phyloP scores from a whole-genome alignment of 1,140 invertebrate species.

The Drosophila elegans region DNA sequence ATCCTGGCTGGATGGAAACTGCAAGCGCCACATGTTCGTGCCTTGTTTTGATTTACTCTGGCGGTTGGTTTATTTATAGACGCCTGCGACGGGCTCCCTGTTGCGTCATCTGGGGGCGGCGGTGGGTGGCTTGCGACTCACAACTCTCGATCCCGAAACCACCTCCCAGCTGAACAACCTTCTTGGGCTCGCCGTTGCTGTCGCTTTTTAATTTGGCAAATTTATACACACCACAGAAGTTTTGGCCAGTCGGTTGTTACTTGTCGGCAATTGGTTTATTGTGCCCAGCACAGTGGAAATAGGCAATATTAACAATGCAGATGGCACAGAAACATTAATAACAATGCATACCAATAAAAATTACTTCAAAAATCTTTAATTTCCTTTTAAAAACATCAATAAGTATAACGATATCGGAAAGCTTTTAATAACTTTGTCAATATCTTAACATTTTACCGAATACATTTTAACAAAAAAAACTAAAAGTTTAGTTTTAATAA shows the following conservation, averaged over 20 bases:
- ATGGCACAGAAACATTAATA: neutral
- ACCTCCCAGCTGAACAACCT: slow-evolving; percentile 28
- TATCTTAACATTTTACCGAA: too few relatives aligned
- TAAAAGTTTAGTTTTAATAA: too few relatives aligned
- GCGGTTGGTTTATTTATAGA: slow-evolving; percentile 74
- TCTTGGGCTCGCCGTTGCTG: slow-evolving; percentile 18
- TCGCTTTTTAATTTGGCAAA: slow-evolving; percentile 79
- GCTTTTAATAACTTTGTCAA: too few relatives aligned
- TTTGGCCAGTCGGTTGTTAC: slow-evolving; percentile 30
- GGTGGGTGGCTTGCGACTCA: slow-evolving; percentile 63
- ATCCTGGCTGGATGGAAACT: slow-evolving; percentile 5
- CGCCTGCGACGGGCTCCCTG: slow-evolving; percentile 65
- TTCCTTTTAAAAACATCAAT: too few relatives aligned
- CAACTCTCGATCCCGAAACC: slow-evolving; percentile 33
- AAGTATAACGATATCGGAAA: too few relatives aligned
- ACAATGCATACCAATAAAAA: neutral
- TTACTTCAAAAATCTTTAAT: neutral
- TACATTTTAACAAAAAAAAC: too few relatives aligned
- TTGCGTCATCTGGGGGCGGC: slow-evolving; percentile 76
- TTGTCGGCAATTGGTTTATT: slow-evolving; percentile 37
- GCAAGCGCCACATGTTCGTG: slow-evolving; percentile 76
- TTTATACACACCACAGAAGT: slow-evolving; percentile 79
- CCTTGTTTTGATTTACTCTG: slow-evolving; percentile 78
- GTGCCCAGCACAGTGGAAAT: slow-evolving; percentile 32
- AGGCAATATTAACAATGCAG: neutral